Evolutionary conservation across 1,140 invertebrate genomes (phyloP).

Genomic region (Philopotamus ludificatus): DNA sequence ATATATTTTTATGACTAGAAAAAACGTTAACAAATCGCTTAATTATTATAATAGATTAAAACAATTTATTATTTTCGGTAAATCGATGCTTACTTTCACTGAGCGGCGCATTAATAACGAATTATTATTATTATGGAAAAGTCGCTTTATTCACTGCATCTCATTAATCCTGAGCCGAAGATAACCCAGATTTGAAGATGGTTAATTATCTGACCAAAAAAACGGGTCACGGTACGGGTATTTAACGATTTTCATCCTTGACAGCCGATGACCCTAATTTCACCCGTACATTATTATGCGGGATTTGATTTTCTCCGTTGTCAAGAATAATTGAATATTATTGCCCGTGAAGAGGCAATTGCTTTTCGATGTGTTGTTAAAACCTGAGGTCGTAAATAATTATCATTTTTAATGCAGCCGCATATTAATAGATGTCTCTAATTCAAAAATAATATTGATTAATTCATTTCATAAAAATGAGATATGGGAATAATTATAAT

Average conservation of each 20-base stretch:
- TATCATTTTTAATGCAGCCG: too few relatives aligned
- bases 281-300: background rate
- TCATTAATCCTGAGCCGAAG: background rate
- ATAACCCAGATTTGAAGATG: background rate
- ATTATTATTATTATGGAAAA: background rate
- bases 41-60: too few relatives aligned
- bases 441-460: too few relatives aligned
- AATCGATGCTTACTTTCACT: conserved; percentile 13
- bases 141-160: background rate
- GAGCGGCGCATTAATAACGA: background rate
- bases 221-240: background rate
- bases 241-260: conserved; percentile 12
- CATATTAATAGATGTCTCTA: too few relatives aligned
- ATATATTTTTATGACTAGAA: too few relatives aligned
- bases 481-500: too few relatives aligned
- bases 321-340: background rate
- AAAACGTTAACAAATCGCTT: too few relatives aligned
- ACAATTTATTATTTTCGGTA: too few relatives aligned
- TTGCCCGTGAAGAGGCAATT: too few relatives aligned
- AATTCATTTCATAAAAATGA: too few relatives aligned
- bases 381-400: too few relatives aligned
- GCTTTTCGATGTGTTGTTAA: too few relatives aligned
- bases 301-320: conserved; percentile 1
- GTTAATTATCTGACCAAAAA: background rate
- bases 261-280: conserved; percentile 20